phyloP scores from a whole-genome alignment of 2,888 invertebrate genomes.

The Physocephala rufipes region DNA sequence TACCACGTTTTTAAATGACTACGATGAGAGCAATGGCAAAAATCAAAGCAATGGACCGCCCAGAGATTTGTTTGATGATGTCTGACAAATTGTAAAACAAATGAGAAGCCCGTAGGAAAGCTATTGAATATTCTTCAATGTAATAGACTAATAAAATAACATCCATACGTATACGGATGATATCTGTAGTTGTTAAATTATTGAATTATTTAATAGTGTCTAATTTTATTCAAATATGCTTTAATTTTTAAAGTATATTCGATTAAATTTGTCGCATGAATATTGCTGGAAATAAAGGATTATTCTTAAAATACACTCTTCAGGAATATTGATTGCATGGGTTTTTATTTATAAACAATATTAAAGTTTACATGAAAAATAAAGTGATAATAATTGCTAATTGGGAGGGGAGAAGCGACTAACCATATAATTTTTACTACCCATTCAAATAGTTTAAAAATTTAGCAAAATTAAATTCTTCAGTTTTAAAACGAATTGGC shows the following conservation, averaged over 20 bases:
- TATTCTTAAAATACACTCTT: slow-evolving; percentile 6
- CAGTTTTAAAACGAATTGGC: slow-evolving; percentile 11
- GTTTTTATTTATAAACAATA: slow-evolving; percentile 33
- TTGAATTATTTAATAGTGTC: too few species aligned
- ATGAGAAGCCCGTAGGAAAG: not conserved
- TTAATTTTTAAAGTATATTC: not conserved
- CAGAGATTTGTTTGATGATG: slow-evolving; percentile 84
- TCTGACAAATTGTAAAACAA: too few species aligned
- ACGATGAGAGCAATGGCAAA: slow-evolving; percentile 59
- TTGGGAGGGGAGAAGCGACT: slow-evolving; percentile 24
- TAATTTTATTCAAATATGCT: not conserved
- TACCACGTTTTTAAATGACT: slow-evolving; percentile 44
- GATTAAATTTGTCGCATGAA: too few species aligned
- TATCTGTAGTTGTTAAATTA: not conserved
- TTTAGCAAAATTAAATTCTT: slow-evolving; percentile 39
- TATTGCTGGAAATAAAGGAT: slow-evolving; percentile 1
- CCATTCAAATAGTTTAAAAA: slow-evolving; percentile 35
- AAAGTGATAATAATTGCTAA: slow-evolving; percentile 35
- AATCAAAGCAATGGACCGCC: slow-evolving; percentile 70
- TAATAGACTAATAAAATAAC: not conserved
- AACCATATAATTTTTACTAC: slow-evolving; percentile 37
- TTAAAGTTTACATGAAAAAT: slow-evolving; percentile 38
- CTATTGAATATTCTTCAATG: not conserved
- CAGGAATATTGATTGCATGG: slow-evolving; percentile 25
- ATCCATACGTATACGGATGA: not conserved